Base-by-base conservation (phyloP, 92 coral and sea anemone genomes). In the Phenganax marumi region DNA sequence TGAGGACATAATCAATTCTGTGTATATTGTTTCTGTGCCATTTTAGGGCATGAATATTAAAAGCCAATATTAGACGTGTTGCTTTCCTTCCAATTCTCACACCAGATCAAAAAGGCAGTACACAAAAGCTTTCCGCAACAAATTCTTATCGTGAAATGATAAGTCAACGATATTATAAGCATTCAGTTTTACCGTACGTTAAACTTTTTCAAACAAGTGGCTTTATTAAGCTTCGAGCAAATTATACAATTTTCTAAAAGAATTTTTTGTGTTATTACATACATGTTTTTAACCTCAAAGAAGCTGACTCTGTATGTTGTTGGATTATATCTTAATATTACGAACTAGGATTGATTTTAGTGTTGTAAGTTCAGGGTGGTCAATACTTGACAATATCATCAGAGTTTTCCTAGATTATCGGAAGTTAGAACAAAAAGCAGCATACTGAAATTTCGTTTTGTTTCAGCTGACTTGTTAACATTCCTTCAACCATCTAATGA, bases 401-500 rank as follows among this genome's bases (percentile, higher is more conserved):
- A n/a, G 1, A 58, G n/a, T 58, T 23, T 58, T 13, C 7, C 3
- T 58, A 58, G n/a, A 58, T 58, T 18, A 7, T 68, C 11, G 7
- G 7, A 68, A 13, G 50, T 70, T 33, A 33, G 5, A 1, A 33
- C 43, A 33, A 33, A 1, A 5, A 5, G 43, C 43, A 33, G 43
- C 2, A 33, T 33, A 33, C 43, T 33, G 43, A 33, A 39, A 33
- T 47, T 52, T 11, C 26, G 0, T 54, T 19, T 19, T 12, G 12
- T 49, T 72, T 12, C 17, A 74, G 79, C 79, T 33, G 19, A 74
- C 10, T 33, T 74, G 53, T 33, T 18, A 11, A 52, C 62, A 9
- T 10, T 74, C 22, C 53, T 74, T 18, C 19, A 52, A 52, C 79
- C 61, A 22, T 74, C 79, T 17, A 52, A 74, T 74, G 79, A 74